Percentiles rank a stretch among this genome's conserved stretches.
Conservation (phyloP, 2,113 vertebrate species). For the Pholis gunnellus region DNA sequence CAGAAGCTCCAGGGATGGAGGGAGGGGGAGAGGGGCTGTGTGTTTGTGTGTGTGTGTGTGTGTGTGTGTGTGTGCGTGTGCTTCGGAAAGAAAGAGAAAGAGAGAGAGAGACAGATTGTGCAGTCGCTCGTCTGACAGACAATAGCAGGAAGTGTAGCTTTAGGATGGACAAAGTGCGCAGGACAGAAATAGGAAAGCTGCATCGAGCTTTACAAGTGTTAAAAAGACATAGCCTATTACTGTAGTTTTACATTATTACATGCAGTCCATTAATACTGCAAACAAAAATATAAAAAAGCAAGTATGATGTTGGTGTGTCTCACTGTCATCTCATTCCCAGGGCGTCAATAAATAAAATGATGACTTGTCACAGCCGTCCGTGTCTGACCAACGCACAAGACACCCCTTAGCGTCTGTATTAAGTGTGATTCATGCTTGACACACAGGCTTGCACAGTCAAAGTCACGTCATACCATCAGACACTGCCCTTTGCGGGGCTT, state of each 20-base stretch:
- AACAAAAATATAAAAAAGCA: background rate
- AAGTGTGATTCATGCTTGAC: too few species aligned
- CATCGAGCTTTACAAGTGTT: constrained; percentile 5
- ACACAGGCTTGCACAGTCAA: too few species aligned
- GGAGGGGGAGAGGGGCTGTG: constrained; percentile 6
- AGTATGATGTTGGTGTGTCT: background rate
- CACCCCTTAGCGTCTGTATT: too few species aligned
- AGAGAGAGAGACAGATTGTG: constrained; percentile 56
- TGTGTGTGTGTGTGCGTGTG: constrained; percentile 6
- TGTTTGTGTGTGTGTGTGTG: constrained; percentile 1
- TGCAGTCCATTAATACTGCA: background rate
- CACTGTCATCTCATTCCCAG: background rate
- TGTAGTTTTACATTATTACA: background rate
- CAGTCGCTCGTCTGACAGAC: constrained; percentile 64
- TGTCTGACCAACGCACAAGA: too few species aligned
- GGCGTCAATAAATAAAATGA: background rate
- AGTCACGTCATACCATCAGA: too few species aligned
- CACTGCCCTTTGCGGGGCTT: too few species aligned
- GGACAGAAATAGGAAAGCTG: constrained; percentile 51
- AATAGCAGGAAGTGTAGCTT: constrained; percentile 82
- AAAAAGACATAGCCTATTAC: constrained; percentile 3
- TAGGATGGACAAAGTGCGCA: constrained; percentile 65
- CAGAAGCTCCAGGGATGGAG: constrained; percentile 52
- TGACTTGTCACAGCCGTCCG: too few species aligned
- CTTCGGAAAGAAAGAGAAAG: constrained; percentile 26